Evolutionary conservation across 2,797 vertebrate genomes (phyloP).

Genomic region (Premnoplex brunnescens): DNA sequence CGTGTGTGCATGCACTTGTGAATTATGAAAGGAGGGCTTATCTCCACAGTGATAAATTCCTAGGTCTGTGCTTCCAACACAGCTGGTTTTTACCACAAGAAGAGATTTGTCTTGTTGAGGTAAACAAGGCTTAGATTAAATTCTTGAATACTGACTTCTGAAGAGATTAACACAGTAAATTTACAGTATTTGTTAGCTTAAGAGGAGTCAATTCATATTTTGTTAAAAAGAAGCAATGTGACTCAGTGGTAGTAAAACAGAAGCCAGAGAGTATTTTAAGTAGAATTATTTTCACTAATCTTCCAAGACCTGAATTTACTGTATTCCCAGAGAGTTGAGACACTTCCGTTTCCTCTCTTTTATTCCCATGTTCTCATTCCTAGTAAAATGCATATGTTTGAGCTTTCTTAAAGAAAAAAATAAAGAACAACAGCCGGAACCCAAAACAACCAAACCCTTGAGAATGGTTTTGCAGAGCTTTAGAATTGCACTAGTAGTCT

Average conservation of each 20-base stretch:
- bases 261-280: background rate
- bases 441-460: background rate
- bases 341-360: background rate
- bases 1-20: fast-evolving
- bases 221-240: background rate
- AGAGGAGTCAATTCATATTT: background rate
- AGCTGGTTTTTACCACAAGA: background rate
- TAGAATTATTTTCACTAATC: background rate
- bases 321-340: background rate
- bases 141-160: background rate
- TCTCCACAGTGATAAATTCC: background rate
- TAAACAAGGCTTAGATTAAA: background rate
- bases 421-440: fast-evolving
- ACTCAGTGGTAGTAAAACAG: background rate
- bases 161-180: background rate
- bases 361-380: background rate
- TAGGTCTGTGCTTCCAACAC: background rate
- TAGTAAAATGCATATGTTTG: background rate
- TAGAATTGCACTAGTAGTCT: background rate
- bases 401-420: background rate
- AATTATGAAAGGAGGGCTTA: background rate
- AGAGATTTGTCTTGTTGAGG: background rate
- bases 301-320: background rate
- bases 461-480: background rate
- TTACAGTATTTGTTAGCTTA: background rate